A percentile compares a stretch with the other conserved stretches of the same genome.
phyloP scores from a whole-genome alignment of 2,797 vertebrate genomes.

The Acanthis flammea region DNA sequence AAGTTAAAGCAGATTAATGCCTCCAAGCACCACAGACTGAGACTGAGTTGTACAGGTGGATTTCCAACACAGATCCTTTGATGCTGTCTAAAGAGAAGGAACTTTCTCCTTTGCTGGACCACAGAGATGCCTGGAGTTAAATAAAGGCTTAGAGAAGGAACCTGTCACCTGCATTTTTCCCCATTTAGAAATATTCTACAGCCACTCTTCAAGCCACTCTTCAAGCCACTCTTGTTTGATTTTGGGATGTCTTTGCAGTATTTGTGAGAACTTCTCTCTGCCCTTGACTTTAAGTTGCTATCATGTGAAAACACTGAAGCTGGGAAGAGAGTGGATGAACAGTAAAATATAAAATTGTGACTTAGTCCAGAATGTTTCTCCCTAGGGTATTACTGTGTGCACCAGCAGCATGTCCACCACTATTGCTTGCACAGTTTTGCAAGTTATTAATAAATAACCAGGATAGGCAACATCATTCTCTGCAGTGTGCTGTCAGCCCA shows the following conservation, averaged over 20 bases:
- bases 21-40: background rate
- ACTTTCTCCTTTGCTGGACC: background rate
- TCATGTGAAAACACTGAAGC: background rate
- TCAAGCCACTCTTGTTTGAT: background rate
- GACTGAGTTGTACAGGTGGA: background rate
- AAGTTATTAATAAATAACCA: conserved; percentile 62
- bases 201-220: background rate
- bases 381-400: background rate
- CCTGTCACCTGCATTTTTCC: background rate
- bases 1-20: background rate
- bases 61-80: background rate
- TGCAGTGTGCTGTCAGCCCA: background rate
- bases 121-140: background rate
- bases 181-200: background rate
- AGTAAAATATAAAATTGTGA: background rate
- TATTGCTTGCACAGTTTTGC: background rate
- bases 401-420: background rate
- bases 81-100: background rate
- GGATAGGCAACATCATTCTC: background rate
- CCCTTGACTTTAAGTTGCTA: background rate
- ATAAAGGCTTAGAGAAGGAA: background rate
- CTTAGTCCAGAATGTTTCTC: background rate
- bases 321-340: background rate
- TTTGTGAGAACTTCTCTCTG: background rate
- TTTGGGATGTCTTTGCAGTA: background rate